Conservation (phyloP, 2,888 invertebrate genomes). For the Carabus problematicus region DNA sequence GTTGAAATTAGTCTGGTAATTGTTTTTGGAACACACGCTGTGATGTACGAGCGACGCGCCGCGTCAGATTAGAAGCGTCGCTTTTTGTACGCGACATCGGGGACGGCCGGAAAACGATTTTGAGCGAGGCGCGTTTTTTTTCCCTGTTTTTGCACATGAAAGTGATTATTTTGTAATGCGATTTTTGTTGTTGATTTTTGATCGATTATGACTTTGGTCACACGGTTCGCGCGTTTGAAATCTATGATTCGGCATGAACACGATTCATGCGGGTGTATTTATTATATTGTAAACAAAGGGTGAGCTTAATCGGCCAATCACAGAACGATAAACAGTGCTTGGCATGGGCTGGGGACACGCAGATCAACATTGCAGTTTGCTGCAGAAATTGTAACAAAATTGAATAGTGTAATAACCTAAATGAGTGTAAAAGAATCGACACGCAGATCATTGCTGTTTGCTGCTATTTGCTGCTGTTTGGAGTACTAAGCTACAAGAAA, state of each 20-base stretch:
- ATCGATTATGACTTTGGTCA: constrained; percentile 8
- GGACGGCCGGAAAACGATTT: constrained; percentile 48
- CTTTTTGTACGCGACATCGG: constrained; percentile 49
- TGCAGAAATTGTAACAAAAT: too few relatives aligned
- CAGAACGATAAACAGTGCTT: too few relatives aligned
- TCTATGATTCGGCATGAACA: neutral
- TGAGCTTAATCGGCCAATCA: too few relatives aligned
- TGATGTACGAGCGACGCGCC: constrained; percentile 42
- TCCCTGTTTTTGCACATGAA: constrained; percentile 13
- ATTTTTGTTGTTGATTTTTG: constrained; percentile 33
- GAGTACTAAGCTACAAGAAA: too few relatives aligned
- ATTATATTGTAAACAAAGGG: neutral
- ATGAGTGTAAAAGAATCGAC: too few relatives aligned
- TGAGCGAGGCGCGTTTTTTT: constrained; percentile 17
- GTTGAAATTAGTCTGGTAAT: constrained; percentile 55
- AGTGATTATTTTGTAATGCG: constrained; percentile 39
- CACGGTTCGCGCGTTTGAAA: too few relatives aligned
- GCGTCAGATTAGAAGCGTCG: constrained; percentile 47
- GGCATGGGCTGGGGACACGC: neutral
- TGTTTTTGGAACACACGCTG: constrained; percentile 54
- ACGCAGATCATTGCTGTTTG: too few relatives aligned
- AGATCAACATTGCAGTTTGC: too few relatives aligned
- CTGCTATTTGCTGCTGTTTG: too few relatives aligned
- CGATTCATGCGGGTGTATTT: neutral
- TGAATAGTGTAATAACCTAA: too few relatives aligned